Base-by-base conservation (phyloP, 2,888 invertebrate species). In the Bhutanitis thaidina region DNA sequence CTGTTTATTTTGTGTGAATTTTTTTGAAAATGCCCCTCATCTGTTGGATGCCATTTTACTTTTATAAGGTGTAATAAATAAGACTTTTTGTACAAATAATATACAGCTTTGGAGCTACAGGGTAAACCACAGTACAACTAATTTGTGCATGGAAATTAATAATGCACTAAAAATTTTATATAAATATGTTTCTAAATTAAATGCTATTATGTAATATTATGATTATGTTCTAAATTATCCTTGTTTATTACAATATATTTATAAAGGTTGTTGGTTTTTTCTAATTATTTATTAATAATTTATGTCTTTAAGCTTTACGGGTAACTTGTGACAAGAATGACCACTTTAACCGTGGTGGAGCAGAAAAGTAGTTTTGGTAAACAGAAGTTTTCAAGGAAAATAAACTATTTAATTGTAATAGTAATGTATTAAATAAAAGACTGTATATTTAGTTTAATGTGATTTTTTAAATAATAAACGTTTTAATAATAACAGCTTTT, bases 61-160 rank as follows among this genome's bases (percentile, higher is more conserved):
- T n/a, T n/a, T 27, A 7, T 27, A 8, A 27, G 27, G 8, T 12
- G 4, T 34, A 54, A 55, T 49, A 49, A 27, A 10, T 37, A 29
- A 37, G 16, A 25, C 7, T 16, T 16, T 12, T 1, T 58, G 58
- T 60, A 58, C 48, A 60, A 57, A 56, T 58, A 52, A 13, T 14
- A 15, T 49, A 55, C 8, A 45, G 45, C 39, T 52, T 55, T 61
- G 61, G 52, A 27, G 13, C 25, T 39, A 56, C 62, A 62, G 62
- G 62, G 62, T 62, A 56, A 32, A 34, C 0, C 7, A 10, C 8
- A 49, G 38, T 14, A 43, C 25, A 39, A 44, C 0, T 20, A 32
- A 38, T 13, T 34, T 12, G 20, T 20, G 20, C 20, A n/a, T 20
- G 5, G 5, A 3, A 20, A 20, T 20, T 20, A 20, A 20, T n/a